A percentile compares a stretch with the other conserved stretches of the same genome.
These are phyloP conservation scores for Amblyornis subalaris DNA, from an alignment of 2,113 vertebrate species.

Conservation along the genomic window DNA sequence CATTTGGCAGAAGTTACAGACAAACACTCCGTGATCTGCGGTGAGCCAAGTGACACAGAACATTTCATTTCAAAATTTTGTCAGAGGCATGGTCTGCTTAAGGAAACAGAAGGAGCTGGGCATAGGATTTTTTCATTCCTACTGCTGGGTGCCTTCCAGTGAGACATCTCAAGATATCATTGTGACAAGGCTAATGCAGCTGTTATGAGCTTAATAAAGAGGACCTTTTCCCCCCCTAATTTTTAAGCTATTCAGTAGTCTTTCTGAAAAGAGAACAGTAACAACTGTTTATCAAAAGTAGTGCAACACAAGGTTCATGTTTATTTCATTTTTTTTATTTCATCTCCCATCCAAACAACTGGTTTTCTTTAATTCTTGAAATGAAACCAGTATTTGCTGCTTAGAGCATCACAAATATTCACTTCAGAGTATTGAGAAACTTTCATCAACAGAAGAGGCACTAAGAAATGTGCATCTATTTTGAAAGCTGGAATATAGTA, in stretches of 20 bases:
- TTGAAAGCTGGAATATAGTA: neutral
- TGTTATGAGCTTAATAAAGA: neutral
- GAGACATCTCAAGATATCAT: neutral
- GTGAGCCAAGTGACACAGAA: neutral
- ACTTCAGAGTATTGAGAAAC: neutral
- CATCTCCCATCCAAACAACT: neutral
- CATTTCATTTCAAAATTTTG: neutral
- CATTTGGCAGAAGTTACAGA: neutral
- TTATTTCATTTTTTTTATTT: neutral
- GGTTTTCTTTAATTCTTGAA: neutral
- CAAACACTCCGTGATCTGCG: neutral
- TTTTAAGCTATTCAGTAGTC: neutral
- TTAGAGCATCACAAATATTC: neutral
- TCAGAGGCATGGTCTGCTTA: neutral
- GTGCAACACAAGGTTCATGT: neutral
- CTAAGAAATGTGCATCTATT: neutral
- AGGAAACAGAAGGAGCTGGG: neutral
- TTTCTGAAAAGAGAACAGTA: neutral
- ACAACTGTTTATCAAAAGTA: neutral
- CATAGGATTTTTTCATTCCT: neutral
- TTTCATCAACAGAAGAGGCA: neutral
- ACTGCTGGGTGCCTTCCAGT: neutral
- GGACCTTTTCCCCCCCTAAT: neutral
- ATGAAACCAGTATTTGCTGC: neutral
- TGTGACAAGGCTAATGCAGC: constrained; percentile 7